phyloP scores from a whole-genome alignment of 2,113 vertebrate genomes.

The Oreocharis arfaki region DNA sequence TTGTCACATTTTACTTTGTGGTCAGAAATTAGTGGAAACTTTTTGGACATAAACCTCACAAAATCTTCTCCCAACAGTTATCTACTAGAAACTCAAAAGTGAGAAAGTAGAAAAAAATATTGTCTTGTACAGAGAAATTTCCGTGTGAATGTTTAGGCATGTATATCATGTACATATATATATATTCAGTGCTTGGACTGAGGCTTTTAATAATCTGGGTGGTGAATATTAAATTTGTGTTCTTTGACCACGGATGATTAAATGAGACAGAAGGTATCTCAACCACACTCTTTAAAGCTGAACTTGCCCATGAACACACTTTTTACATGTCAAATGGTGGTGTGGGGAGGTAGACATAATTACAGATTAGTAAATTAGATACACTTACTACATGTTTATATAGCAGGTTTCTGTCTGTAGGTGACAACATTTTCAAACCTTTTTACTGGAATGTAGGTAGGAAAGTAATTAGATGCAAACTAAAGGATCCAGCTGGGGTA shows the following conservation, averaged over 20 bases:
- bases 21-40: background rate
- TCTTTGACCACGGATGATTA: background rate
- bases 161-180: background rate
- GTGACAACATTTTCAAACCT: background rate
- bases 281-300: background rate
- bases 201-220: background rate
- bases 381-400: background rate
- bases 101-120: background rate
- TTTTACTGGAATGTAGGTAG: background rate
- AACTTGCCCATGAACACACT: background rate
- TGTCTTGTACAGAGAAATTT: background rate
- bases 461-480: background rate
- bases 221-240: background rate
- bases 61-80: background rate
- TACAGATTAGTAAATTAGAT: background rate
- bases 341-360: background rate
- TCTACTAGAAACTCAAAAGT: background rate
- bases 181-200: rapidly evolving
- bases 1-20: background rate
- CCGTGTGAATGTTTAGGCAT: background rate
- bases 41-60: background rate
- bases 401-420: background rate
- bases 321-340: background rate
- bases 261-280: background rate
- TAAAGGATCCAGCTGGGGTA: background rate